A percentile compares a stretch with the other conserved stretches of the same genome.
Evolutionary conservation across 2,888 invertebrate genomes (phyloP).

Genomic region (Ecliptopera silaceata): DNA sequence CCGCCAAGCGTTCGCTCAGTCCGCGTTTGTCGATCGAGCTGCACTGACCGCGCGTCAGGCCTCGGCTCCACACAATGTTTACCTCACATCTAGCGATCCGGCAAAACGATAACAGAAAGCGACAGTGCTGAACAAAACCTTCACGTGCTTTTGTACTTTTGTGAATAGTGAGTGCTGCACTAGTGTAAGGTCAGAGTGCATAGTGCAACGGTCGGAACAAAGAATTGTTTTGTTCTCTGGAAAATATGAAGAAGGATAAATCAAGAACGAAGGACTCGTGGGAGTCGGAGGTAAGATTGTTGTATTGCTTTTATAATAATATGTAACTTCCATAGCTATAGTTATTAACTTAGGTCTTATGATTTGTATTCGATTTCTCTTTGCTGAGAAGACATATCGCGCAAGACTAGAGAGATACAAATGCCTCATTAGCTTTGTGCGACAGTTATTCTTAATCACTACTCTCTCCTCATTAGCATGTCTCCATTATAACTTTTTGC

Average conservation of each 20-base stretch:
- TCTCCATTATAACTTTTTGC: slow-evolving; percentile 27
- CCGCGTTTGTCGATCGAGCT: slow-evolving; percentile 46
- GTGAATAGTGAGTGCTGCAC: slow-evolving; percentile 47
- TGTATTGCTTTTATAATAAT: too few relatives aligned
- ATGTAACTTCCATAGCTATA: too few relatives aligned
- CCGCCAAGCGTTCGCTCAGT: slow-evolving; percentile 51
- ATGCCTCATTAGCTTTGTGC: slow-evolving; percentile 38
- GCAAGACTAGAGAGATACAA: slow-evolving; percentile 11
- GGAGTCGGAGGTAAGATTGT: slow-evolving; percentile 74
- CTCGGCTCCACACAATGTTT: slow-evolving; percentile 55
- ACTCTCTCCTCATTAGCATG: slow-evolving; percentile 54
- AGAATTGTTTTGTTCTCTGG: slow-evolving; percentile 67
- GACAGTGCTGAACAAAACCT: slow-evolving; percentile 65
- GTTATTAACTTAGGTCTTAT: neutral
- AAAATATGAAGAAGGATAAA: slow-evolving; percentile 77
- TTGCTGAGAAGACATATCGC: neutral
- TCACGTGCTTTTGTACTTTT: slow-evolving; percentile 28
- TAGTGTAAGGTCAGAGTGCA: slow-evolving; percentile 51
- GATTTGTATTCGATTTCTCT: neutral
- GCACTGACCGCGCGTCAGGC: slow-evolving; percentile 31
- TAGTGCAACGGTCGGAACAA: slow-evolving; percentile 61
- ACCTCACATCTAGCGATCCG: slow-evolving; percentile 51
- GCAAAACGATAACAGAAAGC: slow-evolving; percentile 67
- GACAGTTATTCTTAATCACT: slow-evolving; percentile 54
- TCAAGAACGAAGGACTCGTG: slow-evolving; percentile 72